Percentiles rank a stretch among this genome's conserved stretches.
These are phyloP conservation scores for Leptinotarsa haldemani DNA, from an alignment of 2,888 invertebrate species.

Conservation along the genomic window DNA sequence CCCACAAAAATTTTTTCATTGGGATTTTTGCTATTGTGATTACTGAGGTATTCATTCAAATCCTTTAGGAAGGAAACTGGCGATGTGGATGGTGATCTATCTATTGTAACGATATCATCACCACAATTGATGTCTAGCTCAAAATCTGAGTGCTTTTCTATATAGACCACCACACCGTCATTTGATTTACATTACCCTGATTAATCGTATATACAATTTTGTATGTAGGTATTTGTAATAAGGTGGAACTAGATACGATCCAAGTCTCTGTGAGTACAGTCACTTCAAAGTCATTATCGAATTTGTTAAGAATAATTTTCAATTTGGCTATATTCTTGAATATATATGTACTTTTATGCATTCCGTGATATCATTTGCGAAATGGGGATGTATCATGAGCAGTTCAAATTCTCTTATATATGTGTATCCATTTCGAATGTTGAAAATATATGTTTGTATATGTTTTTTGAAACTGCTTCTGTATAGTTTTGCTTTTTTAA, in stretches of 20 bases:
- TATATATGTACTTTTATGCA: no score
- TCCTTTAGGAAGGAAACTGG: neutral
- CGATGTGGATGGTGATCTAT: neutral
- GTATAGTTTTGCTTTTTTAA: no score
- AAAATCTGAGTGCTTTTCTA: neutral
- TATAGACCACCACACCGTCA: neutral
- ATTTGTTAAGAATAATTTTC: neutral
- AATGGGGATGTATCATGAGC: no score
- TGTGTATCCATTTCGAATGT: no score
- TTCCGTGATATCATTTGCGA: no score
- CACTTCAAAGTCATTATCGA: neutral
- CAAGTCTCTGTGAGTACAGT: neutral
- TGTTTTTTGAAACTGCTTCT: no score
- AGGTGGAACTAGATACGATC: neutral
- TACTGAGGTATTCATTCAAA: neutral
- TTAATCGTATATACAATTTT: neutral
- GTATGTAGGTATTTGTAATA: neutral
- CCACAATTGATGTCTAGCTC: neutral
- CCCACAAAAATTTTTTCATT: no score
- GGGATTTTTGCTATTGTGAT: neutral
- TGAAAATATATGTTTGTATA: no score
- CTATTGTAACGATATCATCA: neutral
- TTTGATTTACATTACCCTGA: neutral
- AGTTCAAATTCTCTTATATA: no score
- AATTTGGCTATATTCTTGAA: neutral